These are phyloP conservation scores for Pterois miles DNA, from an alignment of 2,797 vertebrate species.

Conservation along the genomic window DNA sequence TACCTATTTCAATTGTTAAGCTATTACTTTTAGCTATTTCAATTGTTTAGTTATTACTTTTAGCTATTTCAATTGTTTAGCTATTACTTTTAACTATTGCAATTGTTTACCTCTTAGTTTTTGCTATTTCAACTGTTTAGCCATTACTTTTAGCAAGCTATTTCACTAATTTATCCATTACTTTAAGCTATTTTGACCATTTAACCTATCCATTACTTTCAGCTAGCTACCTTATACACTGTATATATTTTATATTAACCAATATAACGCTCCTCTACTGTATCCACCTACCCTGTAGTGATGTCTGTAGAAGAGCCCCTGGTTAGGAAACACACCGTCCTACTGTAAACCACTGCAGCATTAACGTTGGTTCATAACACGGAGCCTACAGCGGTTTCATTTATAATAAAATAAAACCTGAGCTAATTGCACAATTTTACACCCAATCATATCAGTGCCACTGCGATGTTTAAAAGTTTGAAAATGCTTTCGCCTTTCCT, in stretches of 20 bases:
- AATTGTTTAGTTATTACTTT: no score
- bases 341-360: background rate
- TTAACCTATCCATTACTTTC: background rate
- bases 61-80: no score
- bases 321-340: background rate
- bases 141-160: no score
- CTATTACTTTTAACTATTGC: no score
- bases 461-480: background rate
- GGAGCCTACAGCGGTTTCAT: background rate
- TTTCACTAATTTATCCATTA: fast-evolving
- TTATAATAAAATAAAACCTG: background rate
- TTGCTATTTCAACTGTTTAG: no score
- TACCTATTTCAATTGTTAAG: no score
- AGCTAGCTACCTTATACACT: background rate
- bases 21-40: no score
- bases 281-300: background rate
- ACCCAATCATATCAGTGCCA: background rate
- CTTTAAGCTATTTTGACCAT: background rate
- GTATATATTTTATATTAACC: background rate
- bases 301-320: background rate
- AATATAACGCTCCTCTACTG: background rate
- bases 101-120: no score
- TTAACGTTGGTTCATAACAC: background rate
- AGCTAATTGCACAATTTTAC: background rate
- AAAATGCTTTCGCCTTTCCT: background rate